phyloP scores from a whole-genome alignment of 2,797 vertebrate species.

The Allobates femoralis region DNA sequence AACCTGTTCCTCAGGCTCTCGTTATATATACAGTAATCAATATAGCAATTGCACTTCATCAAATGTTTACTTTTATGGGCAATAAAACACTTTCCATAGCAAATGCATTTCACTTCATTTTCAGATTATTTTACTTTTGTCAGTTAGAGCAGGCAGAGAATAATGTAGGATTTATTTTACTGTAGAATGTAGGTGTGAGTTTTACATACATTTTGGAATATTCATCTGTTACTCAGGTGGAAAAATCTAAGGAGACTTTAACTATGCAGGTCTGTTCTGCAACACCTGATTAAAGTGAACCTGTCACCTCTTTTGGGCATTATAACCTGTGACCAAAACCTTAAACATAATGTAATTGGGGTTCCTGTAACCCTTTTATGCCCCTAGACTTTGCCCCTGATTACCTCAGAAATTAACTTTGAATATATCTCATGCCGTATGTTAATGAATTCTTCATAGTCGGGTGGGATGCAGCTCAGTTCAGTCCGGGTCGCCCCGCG shows the following conservation, averaged over 20 bases:
- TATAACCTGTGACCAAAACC: no score
- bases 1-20: slow-evolving; percentile 9
- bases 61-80: slow-evolving; percentile 41
- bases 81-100: slow-evolving; percentile 25
- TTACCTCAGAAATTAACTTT: no score
- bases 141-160: neutral
- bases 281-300: no score
- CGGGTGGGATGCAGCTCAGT: no score
- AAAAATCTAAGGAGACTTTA: neutral
- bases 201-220: neutral
- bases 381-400: no score
- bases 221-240: neutral
- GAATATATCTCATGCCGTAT: no score
- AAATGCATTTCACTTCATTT: slow-evolving; percentile 17
- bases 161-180: neutral
- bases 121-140: neutral
- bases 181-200: neutral
- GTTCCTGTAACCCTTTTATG: no score
- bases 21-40: slow-evolving; percentile 29
- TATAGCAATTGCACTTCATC: slow-evolving; percentile 12
- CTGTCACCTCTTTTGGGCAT: no score
- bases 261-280: no score
- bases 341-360: no score
- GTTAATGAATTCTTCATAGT: no score
- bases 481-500: no score